A percentile compares a stretch with the other conserved stretches of the same genome.
Conservation (phyloP, 2,113 vertebrate genomes). For the Alligator mississippiensis region DNA sequence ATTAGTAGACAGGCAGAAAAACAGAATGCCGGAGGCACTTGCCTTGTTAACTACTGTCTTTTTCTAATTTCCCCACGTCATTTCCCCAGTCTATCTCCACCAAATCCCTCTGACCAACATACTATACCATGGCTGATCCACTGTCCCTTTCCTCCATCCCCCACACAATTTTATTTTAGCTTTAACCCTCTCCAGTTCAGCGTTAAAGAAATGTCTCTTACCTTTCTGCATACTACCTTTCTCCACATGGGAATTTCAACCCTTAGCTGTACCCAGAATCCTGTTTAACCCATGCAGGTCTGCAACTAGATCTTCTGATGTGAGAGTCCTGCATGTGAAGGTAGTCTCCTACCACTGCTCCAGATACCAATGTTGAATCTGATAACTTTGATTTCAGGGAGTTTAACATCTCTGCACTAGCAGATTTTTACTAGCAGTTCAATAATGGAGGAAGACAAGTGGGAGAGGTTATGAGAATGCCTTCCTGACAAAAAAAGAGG, state of each 20-base stretch:
- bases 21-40: constrained; percentile 43
- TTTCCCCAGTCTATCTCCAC: neutral
- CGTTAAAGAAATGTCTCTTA: neutral
- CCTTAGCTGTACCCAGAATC: neutral
- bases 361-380: fast-evolving
- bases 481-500: neutral
- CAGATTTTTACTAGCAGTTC: neutral
- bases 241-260: neutral
- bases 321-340: neutral
- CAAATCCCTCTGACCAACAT: fast-evolving
- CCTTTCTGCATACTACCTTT: neutral
- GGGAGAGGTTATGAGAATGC: neutral
- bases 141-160: neutral
- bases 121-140: neutral
- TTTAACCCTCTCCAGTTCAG: neutral
- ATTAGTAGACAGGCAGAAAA: constrained; percentile 58
- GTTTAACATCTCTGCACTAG: too few relatives aligned
- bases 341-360: neutral
- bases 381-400: too few relatives aligned
- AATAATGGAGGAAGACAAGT: neutral
- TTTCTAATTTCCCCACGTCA: neutral
- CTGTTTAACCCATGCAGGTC: neutral
- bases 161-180: fast-evolving
- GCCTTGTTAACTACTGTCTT: constrained; percentile 54
- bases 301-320: neutral